Evolutionary conservation across 2,888 invertebrate species (phyloP), one percentile per base, ranked within the genome.

Genomic region (Lasioglossum villosulum): DNA sequence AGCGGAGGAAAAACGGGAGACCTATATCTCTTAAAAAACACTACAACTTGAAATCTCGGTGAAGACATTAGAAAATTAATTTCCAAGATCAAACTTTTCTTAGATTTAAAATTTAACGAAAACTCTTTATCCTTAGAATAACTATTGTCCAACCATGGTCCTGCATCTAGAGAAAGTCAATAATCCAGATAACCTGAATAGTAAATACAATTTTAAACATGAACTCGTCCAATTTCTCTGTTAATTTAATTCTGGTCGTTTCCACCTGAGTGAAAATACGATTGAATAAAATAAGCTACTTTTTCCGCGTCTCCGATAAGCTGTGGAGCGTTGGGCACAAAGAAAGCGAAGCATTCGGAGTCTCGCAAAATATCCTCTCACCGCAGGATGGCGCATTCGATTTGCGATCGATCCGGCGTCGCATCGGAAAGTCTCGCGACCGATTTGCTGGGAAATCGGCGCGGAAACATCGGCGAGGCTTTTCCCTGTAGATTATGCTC

Each of bases 401-500:
- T 74, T 37, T 42, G 0, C 23, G 59, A 59, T 75, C 30, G 27
- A 37, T 45, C 23, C 23, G 2, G 19, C 52, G 23, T 0, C 8
- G 23, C 12, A 66, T 66, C 34, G 42, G 12, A 27, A 37, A 72
- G 66, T 48, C 39, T 72, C 19, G 37, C 56, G 16, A 37, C 27
- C 23, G 42, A 45, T 34, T 19, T n/a, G 73, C 27, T n/a, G 48
- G 45, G 1, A n/a, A 63, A 59, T 30, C 27, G 14, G 14, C 10
- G 56, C 34, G 42, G 16, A n/a, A 83, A 12, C 56, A 52, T 19
- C 59, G 5, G 27, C 42, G 42, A 27, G 27, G 45, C 73, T 52
- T 80, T 70, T 52, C 42, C 72, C 71, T 56, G 42, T 42, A 71
- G 82, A 73, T 87, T 81, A 63, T 80, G 74, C 75, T 79, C 37